These are phyloP conservation scores for Dicyrtomina minuta DNA, from an alignment of 2,888 invertebrate species.

Conservation along the genomic window DNA sequence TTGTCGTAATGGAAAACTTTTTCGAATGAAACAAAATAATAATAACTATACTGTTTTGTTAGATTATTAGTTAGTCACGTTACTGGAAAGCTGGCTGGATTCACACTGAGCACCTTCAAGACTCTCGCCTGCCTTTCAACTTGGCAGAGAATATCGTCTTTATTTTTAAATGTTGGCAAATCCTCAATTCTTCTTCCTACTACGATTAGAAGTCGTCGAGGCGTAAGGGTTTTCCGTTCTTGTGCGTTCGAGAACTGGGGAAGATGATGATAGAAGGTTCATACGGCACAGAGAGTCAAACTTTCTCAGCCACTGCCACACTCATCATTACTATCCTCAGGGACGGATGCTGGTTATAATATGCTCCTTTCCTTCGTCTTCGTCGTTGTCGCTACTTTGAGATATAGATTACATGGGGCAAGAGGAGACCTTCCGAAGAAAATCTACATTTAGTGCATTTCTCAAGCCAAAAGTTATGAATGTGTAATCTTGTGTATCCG, in stretches of 20 bases:
- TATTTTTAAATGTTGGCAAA: constrained; percentile 33
- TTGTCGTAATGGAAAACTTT: neutral
- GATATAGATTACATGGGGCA: no score
- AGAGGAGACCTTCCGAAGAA: no score
- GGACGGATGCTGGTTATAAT: no score
- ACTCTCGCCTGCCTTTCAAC: constrained; percentile 23
- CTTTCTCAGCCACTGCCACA: no score
- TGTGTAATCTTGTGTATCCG: no score
- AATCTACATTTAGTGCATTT: no score
- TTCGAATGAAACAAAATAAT: neutral
- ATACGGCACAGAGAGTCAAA: no score
- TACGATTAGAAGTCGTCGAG: constrained; percentile 20
- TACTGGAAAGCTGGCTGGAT: constrained; percentile 20
- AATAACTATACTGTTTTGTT: neutral
- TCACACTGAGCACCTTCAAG: constrained; percentile 30
- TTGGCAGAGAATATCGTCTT: constrained; percentile 33
- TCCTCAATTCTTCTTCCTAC: constrained; percentile 14
- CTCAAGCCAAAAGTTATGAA: no score
- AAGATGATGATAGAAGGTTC: constrained; percentile 4
- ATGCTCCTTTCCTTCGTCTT: no score
- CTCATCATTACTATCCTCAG: no score
- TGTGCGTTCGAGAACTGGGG: neutral
- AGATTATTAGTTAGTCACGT: neutral
- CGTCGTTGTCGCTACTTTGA: no score
- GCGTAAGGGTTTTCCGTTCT: neutral